phyloP scores from a whole-genome alignment of 2,113 vertebrate genomes.

The Ariopsis seemanni region DNA sequence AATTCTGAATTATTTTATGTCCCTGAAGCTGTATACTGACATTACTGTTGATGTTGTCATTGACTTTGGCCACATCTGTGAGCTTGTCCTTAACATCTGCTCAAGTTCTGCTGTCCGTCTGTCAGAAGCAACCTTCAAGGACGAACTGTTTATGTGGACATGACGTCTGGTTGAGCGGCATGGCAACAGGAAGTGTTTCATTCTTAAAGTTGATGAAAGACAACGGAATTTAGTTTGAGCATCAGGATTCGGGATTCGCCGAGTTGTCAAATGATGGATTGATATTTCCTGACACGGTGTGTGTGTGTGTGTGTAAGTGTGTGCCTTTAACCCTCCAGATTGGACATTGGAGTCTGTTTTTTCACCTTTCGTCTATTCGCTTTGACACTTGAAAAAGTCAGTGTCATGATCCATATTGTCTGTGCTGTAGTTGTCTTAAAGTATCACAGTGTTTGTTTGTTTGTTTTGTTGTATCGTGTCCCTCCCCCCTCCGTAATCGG shows the following conservation, averaged over 20 bases:
- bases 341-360: background rate
- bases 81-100: constrained; percentile 36
- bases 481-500: background rate
- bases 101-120: constrained; percentile 7
- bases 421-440: background rate
- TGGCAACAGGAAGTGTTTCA: too few relatives aligned
- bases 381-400: background rate
- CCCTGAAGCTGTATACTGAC: background rate
- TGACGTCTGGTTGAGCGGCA: background rate
- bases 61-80: constrained; percentile 46
- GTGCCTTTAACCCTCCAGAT: background rate
- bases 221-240: background rate
- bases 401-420: background rate
- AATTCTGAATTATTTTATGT: background rate
- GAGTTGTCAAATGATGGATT: background rate
- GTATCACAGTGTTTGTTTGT: background rate
- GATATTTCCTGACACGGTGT: background rate
- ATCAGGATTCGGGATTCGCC: background rate
- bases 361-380: background rate
- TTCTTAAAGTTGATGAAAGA: background rate
- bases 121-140: background rate
- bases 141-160: background rate
- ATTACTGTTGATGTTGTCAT: background rate
- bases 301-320: background rate
- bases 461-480: background rate